Base-by-base conservation (phyloP, 2,888 invertebrate species). In the Ophion slaviceki region DNA sequence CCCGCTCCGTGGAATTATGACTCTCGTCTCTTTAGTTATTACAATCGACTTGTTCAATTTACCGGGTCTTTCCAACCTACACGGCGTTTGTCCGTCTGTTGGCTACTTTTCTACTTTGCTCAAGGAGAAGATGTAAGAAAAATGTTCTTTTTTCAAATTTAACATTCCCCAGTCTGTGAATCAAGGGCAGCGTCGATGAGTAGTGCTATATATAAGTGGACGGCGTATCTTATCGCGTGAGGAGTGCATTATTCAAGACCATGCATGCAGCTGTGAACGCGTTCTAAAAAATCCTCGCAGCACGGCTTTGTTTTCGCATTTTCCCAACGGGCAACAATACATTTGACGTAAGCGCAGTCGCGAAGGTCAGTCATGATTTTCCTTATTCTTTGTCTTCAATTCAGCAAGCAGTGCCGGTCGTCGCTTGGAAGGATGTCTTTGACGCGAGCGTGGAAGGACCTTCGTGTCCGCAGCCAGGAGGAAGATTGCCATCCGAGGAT, bases 401-500 rank as follows among this genome's bases (percentile, higher is more conserved):
- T 5, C 40, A 95, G 95, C 94, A 95, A 7, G 95, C 96, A 0
- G 93, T 94, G 32, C 95, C 95, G 0, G 94, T 95, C n/a, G 92
- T 94, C 59, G 91, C 92, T 36, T 96, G 96, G 94, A 90, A 91
- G 20, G 93, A 92, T 2, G 92, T 93, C 20, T 95, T 95, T 59
- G 95, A 96, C 90, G 96, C 95, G 0, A 95, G 95, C 3, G 88
- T 93, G 75, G 96, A 96, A 78, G 96, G 95, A 0, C 95, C 95
- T 1, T 94, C 95, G 74, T 96, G 96, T 82, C 95, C 95, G 0
- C 94, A 95, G 83, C 93, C 94, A 0, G 84, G 81, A 17, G 78
- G 84, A 68, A n/a, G 7, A 64, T 89, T 92, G 86, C 89, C 95
- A 72, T 95, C 95, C 32, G 96, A 96, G 88, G 96, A 96, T 91